Evolutionary conservation across 2,888 invertebrate species (phyloP), one percentile per base, ranked within the genome.

Genomic region (Autographa pulchrina): DNA sequence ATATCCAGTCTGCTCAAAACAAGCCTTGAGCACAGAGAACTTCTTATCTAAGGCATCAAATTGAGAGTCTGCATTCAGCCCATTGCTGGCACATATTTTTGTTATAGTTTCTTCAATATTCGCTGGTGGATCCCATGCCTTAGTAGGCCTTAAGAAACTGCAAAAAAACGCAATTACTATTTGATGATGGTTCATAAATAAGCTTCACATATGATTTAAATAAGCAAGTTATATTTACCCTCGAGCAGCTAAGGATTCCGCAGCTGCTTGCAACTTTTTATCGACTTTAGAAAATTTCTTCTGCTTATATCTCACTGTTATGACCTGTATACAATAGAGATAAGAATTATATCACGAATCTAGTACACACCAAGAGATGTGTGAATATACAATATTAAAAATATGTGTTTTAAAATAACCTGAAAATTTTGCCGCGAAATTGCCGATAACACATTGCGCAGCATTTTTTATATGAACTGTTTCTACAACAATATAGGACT

Each of bases 71-170:
- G 91, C 66, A 2, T 94, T 89, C 6, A 97, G 83, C 14, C 97
- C 97, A 74, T 97, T 91, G 2, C 92, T 88, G 8, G 94, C 87
- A 81, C 97, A 97, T 68, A 98, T 96, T 59, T 93, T 91, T 6
- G 96, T 88, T 13, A 99, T 92, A 72, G 96, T 96, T 8, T 96
- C 93, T 9, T 95, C 93, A 5, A 97, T 97, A 91, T 98, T 96
- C 13, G 87, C 77, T 0, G 98, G 97, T 16, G 99, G 98, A 0
- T 92, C 89, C 92, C 99, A 99, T 4, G 97, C 94, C 85, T 97
- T 97, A 73, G 96, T 96, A 0, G 98, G 96, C 5, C 98, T 96
- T 52, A 98, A 92, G 89, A 98, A 98, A 66, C 98, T 98, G 88
- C 41, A 70, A 60, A 59, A 54, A 59, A 38, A 20, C 38, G 13